phyloP scores from a whole-genome alignment of 2,797 vertebrate species.

The Liparis tanakae region DNA sequence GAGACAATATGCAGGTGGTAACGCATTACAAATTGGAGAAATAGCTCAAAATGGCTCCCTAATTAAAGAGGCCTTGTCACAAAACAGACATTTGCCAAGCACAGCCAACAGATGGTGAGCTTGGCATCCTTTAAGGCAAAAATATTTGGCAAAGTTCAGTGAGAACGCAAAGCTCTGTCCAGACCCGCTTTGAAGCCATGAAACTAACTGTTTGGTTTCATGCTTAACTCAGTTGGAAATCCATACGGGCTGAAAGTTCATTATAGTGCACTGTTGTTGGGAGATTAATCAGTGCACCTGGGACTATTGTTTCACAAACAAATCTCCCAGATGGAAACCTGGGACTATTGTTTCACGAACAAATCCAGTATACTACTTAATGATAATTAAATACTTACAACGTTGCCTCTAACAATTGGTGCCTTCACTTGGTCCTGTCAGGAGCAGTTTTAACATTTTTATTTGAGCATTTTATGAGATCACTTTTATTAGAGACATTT shows the following conservation, averaged over 20 bases:
- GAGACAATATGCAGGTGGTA: background rate
- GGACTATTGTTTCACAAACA: too few relatives aligned
- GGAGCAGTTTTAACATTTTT: background rate
- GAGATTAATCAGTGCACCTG: background rate
- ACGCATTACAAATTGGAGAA: slow-evolving; percentile 17
- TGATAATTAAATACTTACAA: background rate
- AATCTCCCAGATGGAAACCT: too few relatives aligned
- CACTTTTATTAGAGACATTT: background rate
- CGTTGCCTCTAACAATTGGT: background rate
- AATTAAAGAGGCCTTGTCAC: slow-evolving; percentile 54
- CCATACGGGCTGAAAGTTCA: background rate
- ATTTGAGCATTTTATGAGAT: background rate
- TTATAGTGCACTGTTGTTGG: background rate
- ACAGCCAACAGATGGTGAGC: slow-evolving; percentile 72
- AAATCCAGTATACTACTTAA: background rate
- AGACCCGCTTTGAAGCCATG: slow-evolving; percentile 21
- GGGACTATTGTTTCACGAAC: background rate
- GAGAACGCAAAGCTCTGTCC: slow-evolving; percentile 37
- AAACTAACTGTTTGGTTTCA: slow-evolving; percentile 24
- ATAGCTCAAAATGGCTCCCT: slow-evolving; percentile 56
- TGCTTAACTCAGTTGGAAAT: background rate
- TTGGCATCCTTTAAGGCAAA: slow-evolving; percentile 56
- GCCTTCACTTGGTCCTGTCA: background rate
- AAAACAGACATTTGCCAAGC: slow-evolving; percentile 45
- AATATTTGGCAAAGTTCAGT: slow-evolving; percentile 57